Conservation (phyloP, 2,797 vertebrate genomes). For the Phrynocephalus forsythii region DNA sequence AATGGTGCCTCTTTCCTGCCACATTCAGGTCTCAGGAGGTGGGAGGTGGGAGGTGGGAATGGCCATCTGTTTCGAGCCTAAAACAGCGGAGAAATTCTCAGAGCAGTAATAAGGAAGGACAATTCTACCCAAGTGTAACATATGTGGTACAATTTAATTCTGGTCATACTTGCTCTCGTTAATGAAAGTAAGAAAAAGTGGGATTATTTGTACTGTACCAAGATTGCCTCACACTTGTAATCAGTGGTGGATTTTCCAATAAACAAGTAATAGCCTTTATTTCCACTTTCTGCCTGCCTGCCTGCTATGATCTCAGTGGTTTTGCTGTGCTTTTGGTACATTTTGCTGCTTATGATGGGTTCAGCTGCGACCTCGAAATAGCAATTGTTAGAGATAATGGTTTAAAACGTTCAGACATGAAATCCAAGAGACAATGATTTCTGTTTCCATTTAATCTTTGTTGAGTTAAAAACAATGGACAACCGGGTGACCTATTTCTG, state of each 20-base stretch:
- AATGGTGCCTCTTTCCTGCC: background rate
- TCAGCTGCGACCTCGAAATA: background rate
- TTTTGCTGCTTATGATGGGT: constrained; percentile 1
- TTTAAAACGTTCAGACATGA: background rate
- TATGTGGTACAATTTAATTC: constrained; percentile 21
- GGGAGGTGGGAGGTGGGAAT: no score
- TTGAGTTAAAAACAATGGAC: background rate
- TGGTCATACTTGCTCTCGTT: constrained; percentile 22
- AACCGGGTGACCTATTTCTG: fast-evolving
- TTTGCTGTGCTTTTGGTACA: constrained; percentile 12
- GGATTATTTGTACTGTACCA: constrained; percentile 13
- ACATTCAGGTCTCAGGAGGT: background rate
- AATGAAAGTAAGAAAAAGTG: constrained; percentile 12
- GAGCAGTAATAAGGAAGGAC: background rate
- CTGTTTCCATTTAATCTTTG: constrained; percentile 6
- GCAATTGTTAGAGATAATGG: constrained; percentile 2
- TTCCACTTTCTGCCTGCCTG: constrained; percentile 15
- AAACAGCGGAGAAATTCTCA: background rate
- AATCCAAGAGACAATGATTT: background rate
- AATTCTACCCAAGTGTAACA: background rate
- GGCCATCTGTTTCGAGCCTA: background rate
- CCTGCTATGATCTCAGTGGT: constrained; percentile 12
- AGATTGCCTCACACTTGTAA: constrained; percentile 20
- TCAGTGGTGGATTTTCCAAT: background rate
- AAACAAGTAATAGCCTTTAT: constrained; percentile 11